A percentile compares a stretch with the other conserved stretches of the same genome.
Evolutionary conservation across 2,888 invertebrate species (phyloP).

Genomic region (Spilosoma lubricipeda): DNA sequence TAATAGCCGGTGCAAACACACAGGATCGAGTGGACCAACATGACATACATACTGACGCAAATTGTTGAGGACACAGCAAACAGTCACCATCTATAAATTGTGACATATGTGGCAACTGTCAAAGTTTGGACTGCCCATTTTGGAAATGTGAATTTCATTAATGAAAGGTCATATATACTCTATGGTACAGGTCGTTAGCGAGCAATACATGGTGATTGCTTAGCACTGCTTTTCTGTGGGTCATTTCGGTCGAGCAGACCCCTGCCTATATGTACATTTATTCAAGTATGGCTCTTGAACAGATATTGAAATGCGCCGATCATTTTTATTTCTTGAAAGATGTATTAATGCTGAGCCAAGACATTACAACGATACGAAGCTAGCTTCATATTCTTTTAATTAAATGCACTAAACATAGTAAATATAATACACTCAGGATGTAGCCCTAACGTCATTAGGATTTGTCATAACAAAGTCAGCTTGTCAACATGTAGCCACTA

Average conservation of each 20-base stretch:
- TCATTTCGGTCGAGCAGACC: no score
- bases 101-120: slow-evolving; percentile 3
- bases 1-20: slow-evolving; percentile 52
- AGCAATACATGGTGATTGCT: no score
- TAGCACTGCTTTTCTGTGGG: no score
- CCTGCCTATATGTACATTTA: no score
- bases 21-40: slow-evolving; percentile 45
- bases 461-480: neutral
- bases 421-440: neutral
- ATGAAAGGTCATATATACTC: no score
- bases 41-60: slow-evolving; percentile 47
- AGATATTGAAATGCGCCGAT: no score
- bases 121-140: neutral
- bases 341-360: neutral
- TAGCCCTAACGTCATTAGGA: neutral
- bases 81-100: neutral
- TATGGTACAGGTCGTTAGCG: no score
- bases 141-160: neutral
- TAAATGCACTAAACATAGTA: neutral
- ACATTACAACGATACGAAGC: neutral
- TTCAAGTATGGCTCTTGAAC: no score
- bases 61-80: slow-evolving; percentile 14
- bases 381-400: neutral
- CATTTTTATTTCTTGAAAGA: neutral
- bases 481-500: neutral